A percentile compares a stretch with the other conserved stretches of the same genome.
These are phyloP conservation scores for Rhizoglyphus robini DNA, from an alignment of 1,140 invertebrate genomes.

Conservation along the genomic window DNA sequence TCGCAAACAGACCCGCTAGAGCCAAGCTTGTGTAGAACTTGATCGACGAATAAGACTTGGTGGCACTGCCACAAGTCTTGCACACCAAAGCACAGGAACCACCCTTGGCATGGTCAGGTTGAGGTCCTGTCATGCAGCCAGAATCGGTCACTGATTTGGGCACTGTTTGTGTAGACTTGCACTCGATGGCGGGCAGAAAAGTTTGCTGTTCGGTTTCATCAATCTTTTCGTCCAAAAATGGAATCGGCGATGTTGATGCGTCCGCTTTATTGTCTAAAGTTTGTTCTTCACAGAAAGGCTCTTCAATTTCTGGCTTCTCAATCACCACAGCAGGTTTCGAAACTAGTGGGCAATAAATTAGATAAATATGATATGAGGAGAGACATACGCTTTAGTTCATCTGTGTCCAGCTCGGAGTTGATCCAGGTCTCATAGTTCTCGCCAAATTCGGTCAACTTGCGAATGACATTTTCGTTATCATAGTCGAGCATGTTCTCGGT, in stretches of 20 bases:
- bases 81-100: background rate
- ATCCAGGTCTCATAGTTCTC: slow-evolving; percentile 23
- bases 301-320: slow-evolving; percentile 17
- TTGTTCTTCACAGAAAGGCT: background rate
- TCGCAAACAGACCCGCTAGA: slow-evolving; percentile 2
- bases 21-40: slow-evolving; percentile 12
- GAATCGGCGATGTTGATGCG: slow-evolving; percentile 3
- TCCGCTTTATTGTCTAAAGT: background rate
- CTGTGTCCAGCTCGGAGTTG: slow-evolving; percentile 6
- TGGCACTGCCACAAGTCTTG: background rate
- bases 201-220: slow-evolving; percentile 1
- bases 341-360: background rate
- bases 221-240: slow-evolving; percentile 14
- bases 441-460: slow-evolving; percentile 21
- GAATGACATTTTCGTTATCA: slow-evolving; percentile 19
- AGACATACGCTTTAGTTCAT: background rate
- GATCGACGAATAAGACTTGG: slow-evolving; percentile 6
- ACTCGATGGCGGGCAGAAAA: background rate
- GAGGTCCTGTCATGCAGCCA: background rate
- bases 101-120: background rate
- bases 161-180: background rate
- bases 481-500: slow-evolving; percentile 10
- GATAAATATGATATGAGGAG: background rate
- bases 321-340: slow-evolving; percentile 5
- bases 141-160: background rate